A percentile compares a stretch with the other conserved stretches of the same genome.
phyloP scores from a whole-genome alignment of 2,888 invertebrate genomes.

The Mycalesis mineus region DNA sequence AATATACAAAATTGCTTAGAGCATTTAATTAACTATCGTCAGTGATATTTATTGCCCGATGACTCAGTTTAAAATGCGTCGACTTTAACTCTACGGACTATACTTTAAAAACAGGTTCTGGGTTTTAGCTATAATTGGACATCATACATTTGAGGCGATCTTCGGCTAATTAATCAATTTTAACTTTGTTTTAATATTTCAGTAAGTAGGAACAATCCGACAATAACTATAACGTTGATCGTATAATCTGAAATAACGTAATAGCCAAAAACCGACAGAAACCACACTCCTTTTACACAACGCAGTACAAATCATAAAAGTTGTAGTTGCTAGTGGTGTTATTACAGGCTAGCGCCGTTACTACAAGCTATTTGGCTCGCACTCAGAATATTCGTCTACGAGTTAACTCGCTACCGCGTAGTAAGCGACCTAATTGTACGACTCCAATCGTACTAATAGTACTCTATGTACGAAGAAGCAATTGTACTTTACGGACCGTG shows the following conservation, averaged over 20 bases:
- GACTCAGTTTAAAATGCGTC: no score
- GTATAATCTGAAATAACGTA: background rate
- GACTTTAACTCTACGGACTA: no score
- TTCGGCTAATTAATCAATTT: no score
- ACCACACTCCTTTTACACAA: background rate
- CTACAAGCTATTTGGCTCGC: slow-evolving; percentile 20
- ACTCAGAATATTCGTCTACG: slow-evolving; percentile 7
- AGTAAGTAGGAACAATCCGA: no score
- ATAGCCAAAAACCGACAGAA: background rate
- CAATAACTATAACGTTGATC: no score
- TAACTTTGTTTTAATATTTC: no score
- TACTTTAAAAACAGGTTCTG: no score
- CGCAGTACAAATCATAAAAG: slow-evolving; percentile 14
- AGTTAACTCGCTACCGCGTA: slow-evolving; percentile 1
- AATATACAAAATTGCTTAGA: no score
- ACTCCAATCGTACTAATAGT: slow-evolving; percentile 8
- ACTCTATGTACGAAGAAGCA: slow-evolving; percentile 1
- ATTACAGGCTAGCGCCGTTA: slow-evolving; percentile 12
- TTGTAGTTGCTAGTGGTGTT: slow-evolving; percentile 9
- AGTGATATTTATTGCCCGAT: no score
- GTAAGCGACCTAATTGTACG: slow-evolving; percentile 8
- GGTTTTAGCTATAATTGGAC: no score
- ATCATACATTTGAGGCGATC: no score
- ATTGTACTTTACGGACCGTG: slow-evolving; percentile 13
- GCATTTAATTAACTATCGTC: no score